Evolutionary conservation across 2,113 vertebrate species (phyloP), one percentile per base, ranked within the genome.

Genomic region (Boulengeromyrus knoepffleri): DNA sequence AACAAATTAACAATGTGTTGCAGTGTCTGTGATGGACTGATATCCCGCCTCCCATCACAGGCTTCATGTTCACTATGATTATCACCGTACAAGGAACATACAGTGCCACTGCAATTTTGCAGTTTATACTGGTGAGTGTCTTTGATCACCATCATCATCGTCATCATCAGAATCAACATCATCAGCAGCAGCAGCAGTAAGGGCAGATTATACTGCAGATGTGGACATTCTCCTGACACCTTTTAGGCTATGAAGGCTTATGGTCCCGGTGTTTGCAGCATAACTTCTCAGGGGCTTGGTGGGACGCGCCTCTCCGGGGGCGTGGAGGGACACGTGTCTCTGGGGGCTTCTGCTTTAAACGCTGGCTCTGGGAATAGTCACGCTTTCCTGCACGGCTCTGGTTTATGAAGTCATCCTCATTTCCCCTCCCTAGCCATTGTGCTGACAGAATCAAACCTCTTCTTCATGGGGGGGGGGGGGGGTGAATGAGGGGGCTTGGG

Each of bases 371-470:
- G 92, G 93, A 94, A 94, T 95, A 95, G 94, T 94, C 90, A 15
- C 58, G 27, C 91, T 91, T 93, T 39, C 93, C 91, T 92, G 93
- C 93, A 92, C 91, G 62, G 93, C 84, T 58, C 92, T 91, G 91
- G 91, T 87, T 91, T 95, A 94, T 94, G 95, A 95, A 96, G 95
- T 94, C 94, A 94, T 91, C 92, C 87, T 93, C 80, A 91, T 93
- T 66, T 94, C 90, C 94, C 94, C 93, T 94, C 94, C 94, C 93
- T 92, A 93, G 94, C 94, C 94, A 94, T 96, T 96, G 94, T 95
- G 95, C 95, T 96, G 96, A 96, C 96, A 95, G 94, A 96, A 95
- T 96, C 94, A 95, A 95, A 95, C 91, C 93, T 46, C 94, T 83
- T 94, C 95, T 96, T 96, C 95, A 1, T 17, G 15, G 52, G 95